These are phyloP conservation scores for Podarcis muralis DNA, from an alignment of 2,113 vertebrate genomes.

Conservation along the genomic window DNA sequence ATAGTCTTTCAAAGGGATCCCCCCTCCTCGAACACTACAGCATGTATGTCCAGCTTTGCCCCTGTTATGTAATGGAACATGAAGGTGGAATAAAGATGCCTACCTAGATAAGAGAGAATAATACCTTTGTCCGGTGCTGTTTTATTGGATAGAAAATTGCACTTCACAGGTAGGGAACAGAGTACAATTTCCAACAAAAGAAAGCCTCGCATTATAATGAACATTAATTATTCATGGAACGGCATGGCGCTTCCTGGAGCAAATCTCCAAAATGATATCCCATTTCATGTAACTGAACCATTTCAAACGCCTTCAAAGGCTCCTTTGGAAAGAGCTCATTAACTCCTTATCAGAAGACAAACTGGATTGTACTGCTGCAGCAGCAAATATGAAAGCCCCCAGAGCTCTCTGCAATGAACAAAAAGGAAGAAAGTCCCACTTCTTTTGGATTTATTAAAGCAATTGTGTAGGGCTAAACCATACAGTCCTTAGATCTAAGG, in stretches of 20 bases:
- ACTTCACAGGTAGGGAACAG: slow-evolving; percentile 11
- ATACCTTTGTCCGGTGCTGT: slow-evolving; percentile 11
- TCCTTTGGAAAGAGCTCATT: slow-evolving; percentile 44
- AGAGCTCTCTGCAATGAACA: neutral
- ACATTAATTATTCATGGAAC: slow-evolving; percentile 51
- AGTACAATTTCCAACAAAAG: slow-evolving; percentile 15
- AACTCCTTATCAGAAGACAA: slow-evolving; percentile 24
- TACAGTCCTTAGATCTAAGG: neutral
- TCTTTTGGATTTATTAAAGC: neutral
- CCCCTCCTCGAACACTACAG: neutral
- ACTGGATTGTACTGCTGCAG: neutral
- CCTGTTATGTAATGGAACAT: slow-evolving; percentile 8
- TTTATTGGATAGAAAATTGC: slow-evolving; percentile 37
- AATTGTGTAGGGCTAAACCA: neutral
- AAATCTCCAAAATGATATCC: slow-evolving; percentile 51
- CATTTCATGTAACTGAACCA: neutral
- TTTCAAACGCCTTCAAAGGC: slow-evolving; percentile 52
- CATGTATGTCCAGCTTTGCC: neutral
- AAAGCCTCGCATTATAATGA: neutral
- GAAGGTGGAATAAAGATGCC: slow-evolving; percentile 8
- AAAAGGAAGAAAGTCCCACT: neutral
- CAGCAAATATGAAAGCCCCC: slow-evolving; percentile 28
- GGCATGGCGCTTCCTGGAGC: slow-evolving; percentile 26
- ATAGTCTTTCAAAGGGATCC: neutral
- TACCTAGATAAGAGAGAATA: neutral